Evolutionary conservation across 1,140 invertebrate species (phyloP).

Genomic region (Pachypsylla venusta): DNA sequence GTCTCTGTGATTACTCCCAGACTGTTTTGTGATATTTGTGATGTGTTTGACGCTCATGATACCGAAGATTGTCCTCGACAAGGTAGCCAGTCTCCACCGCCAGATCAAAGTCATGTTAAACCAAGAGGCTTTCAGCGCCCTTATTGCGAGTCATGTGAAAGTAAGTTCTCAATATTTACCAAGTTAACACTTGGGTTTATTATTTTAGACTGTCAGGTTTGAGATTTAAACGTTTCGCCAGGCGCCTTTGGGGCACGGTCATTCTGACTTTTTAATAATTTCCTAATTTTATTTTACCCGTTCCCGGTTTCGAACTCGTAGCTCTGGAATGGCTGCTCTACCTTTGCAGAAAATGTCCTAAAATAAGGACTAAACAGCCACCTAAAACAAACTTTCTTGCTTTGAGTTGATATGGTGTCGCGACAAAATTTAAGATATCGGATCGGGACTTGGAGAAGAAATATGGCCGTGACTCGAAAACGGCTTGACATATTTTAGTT

Average conservation of each 20-base stretch:
- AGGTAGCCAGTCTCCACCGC: constrained; percentile 39
- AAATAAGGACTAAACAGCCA: no score
- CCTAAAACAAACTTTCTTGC: no score
- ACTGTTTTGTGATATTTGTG: constrained; percentile 94
- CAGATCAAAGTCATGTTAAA: constrained; percentile 30
- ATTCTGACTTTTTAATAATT: background rate
- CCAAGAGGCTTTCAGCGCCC: constrained; percentile 44
- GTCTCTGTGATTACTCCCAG: constrained; percentile 53
- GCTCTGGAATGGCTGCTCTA: no score
- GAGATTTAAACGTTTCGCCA: background rate
- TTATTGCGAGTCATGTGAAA: constrained; percentile 88
- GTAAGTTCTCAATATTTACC: constrained; percentile 34
- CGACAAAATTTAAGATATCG: no score
- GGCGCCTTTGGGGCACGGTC: background rate
- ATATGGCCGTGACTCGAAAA: no score
- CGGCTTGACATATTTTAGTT: no score
- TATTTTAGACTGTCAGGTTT: constrained; percentile 9
- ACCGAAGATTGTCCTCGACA: constrained; percentile 92
- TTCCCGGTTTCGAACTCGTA: no score
- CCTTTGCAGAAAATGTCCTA: no score
- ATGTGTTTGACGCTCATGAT: constrained; percentile 89
- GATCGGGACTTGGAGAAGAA: no score
- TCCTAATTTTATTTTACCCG: no score
- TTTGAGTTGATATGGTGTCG: no score
- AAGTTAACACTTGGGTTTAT: constrained; percentile 12